Evolutionary conservation across 2,113 vertebrate genomes (phyloP).

Genomic region (Bubalus kerabau): DNA sequence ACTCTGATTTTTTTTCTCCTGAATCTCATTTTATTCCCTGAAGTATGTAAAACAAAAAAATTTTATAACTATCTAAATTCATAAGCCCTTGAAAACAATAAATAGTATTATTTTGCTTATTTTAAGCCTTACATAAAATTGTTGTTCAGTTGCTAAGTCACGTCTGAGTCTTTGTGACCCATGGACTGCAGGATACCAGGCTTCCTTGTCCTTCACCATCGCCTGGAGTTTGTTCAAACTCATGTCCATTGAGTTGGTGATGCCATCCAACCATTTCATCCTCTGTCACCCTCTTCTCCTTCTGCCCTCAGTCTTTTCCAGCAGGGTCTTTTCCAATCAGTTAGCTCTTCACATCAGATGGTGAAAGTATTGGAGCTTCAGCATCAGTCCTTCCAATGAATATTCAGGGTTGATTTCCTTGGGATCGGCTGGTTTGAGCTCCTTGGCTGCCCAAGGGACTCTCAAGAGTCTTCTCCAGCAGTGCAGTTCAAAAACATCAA

Average conservation of each 20-base stretch:
- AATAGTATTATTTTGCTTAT: neutral
- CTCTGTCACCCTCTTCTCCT: neutral
- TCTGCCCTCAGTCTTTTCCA: neutral
- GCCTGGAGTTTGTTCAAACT: neutral
- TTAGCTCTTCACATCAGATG: neutral
- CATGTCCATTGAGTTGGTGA: neutral
- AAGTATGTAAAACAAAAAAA: neutral
- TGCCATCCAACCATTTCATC: neutral
- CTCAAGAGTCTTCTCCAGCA: neutral
- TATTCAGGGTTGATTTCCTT: neutral
- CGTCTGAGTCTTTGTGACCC: neutral
- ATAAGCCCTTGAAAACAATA: neutral
- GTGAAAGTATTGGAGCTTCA: neutral
- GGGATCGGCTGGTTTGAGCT: neutral
- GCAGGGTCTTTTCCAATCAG: neutral
- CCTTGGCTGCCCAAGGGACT: neutral
- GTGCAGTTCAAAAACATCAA: neutral
- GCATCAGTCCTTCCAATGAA: neutral
- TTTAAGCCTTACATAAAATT: neutral
- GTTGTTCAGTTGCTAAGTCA: neutral
- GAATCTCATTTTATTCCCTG: neutral
- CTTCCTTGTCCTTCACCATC: neutral
- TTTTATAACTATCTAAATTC: neutral
- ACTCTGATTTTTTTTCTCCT: neutral
- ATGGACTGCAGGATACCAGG: neutral